phyloP scores from a whole-genome alignment of 2,113 vertebrate species.

The Ancistrus triradiatus region DNA sequence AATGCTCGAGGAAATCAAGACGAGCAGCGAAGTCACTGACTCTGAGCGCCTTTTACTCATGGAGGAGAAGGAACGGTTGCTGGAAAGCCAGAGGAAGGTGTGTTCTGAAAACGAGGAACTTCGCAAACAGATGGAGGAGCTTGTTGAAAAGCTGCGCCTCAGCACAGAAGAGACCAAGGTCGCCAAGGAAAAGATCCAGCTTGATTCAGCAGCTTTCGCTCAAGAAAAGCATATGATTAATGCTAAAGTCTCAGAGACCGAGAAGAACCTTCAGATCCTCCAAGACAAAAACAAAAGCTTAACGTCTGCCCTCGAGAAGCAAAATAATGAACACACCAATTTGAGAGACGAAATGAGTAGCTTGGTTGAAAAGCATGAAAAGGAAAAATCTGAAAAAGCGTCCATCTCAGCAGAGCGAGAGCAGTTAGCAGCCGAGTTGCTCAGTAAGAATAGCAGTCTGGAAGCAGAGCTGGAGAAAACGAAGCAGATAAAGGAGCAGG shows the following conservation, averaged over 20 bases:
- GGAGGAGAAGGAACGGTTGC: slow-evolving; percentile 80
- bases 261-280: slow-evolving; percentile 67
- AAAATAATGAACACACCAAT: slow-evolving; percentile 66
- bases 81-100: slow-evolving; percentile 67
- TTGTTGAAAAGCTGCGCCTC: slow-evolving; percentile 63
- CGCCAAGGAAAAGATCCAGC: slow-evolving; percentile 54
- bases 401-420: slow-evolving; percentile 66
- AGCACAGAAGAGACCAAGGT: slow-evolving; percentile 54
- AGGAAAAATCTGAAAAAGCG: slow-evolving; percentile 58
- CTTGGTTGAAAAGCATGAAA: slow-evolving; percentile 66
- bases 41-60: slow-evolving; percentile 74
- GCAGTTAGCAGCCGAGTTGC: slow-evolving; percentile 58
- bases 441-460: slow-evolving; percentile 64
- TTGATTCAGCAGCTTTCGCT: slow-evolving; percentile 57
- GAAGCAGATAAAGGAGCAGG: slow-evolving; percentile 50
- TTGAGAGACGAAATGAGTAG: slow-evolving; percentile 64
- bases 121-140: slow-evolving; percentile 60
- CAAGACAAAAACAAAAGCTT: slow-evolving; percentile 74
- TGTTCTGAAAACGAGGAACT: slow-evolving; percentile 75
- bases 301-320: slow-evolving; percentile 64
- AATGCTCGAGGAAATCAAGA: slow-evolving; percentile 78
- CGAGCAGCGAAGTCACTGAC: slow-evolving; percentile 70
- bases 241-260: slow-evolving; percentile 58
- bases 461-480: slow-evolving; percentile 65
- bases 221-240: slow-evolving; percentile 67